phyloP scores from a whole-genome alignment of 2,113 vertebrate species.

The Perca schrenkii region DNA sequence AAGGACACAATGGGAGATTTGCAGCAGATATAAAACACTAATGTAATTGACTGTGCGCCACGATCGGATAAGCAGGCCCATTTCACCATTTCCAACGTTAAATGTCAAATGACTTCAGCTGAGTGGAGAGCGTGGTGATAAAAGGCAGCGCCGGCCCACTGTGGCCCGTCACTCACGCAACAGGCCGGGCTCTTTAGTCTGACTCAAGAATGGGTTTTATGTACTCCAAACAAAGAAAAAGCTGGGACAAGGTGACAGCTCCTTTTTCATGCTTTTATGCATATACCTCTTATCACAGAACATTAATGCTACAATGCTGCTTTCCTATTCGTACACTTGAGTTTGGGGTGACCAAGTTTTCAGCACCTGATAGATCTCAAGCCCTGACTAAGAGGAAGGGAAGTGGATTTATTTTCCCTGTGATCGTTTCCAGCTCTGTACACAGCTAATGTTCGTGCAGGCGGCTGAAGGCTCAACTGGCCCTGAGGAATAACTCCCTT shows the following conservation, averaged over 20 bases:
- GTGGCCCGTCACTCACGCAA: constrained; percentile 56
- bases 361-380: constrained; percentile 56
- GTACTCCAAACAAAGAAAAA: constrained; percentile 38
- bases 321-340: not conserved
- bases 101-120: constrained; percentile 63
- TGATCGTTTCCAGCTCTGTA: constrained; percentile 23
- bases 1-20: constrained; percentile 71
- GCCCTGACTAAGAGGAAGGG: not conserved
- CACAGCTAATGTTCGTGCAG: constrained; percentile 27
- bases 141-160: constrained; percentile 29
- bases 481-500: constrained; percentile 40
- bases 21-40: constrained; percentile 71
- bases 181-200: constrained; percentile 28
- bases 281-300: constrained; percentile 40
- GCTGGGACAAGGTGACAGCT: constrained; percentile 36
- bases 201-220: constrained; percentile 29
- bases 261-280: constrained; percentile 38
- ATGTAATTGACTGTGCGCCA: constrained; percentile 72
- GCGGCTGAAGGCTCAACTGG: constrained; percentile 19
- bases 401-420: constrained; percentile 40
- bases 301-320: constrained; percentile 45
- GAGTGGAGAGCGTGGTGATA: constrained; percentile 52
- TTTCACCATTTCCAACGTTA: constrained; percentile 53
- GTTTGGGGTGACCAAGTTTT: constrained; percentile 23
- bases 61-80: constrained; percentile 77